Conservation (phyloP, 92 coral and sea anemone species). For the Phenganax stokvisi region DNA sequence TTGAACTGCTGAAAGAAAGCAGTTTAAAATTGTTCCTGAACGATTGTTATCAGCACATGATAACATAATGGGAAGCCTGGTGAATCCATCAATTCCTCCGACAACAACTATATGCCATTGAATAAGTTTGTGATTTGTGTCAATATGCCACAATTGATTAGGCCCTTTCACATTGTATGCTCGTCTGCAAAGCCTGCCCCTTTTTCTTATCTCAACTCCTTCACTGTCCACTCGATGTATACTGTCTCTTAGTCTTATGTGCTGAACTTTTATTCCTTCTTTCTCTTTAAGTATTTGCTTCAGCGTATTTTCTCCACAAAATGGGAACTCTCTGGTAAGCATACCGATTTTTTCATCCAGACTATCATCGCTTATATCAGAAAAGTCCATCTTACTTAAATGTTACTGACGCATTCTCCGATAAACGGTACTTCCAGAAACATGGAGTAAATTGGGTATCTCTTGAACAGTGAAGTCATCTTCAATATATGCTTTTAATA, state of each 20-base stretch:
- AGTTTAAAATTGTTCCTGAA: slow-evolving; percentile 34
- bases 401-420: slow-evolving; percentile 56
- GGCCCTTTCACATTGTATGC: slow-evolving; percentile 45
- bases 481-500: slow-evolving; percentile 50
- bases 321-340: slow-evolving; percentile 41
- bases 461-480: slow-evolving; percentile 50
- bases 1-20: slow-evolving; percentile 36
- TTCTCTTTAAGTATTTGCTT: slow-evolving; percentile 36
- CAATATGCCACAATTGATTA: slow-evolving; percentile 49
- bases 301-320: slow-evolving; percentile 43
- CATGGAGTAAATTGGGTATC: slow-evolving; percentile 44
- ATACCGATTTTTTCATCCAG: slow-evolving; percentile 42
- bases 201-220: slow-evolving; percentile 28
- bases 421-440: slow-evolving; percentile 55
- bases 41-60: slow-evolving; percentile 41
- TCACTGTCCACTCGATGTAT: slow-evolving; percentile 46
- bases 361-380: slow-evolving; percentile 31
- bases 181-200: slow-evolving; percentile 39
- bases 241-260: slow-evolving; percentile 55
- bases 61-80: slow-evolving; percentile 34
- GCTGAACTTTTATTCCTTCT: slow-evolving; percentile 50
- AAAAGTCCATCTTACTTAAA: slow-evolving; percentile 25
- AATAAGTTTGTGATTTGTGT: slow-evolving; percentile 43
- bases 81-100: slow-evolving; percentile 42
- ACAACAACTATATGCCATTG: slow-evolving; percentile 36